phyloP scores from a whole-genome alignment of 2,113 vertebrate species.

The Genyomyrus donnyi region DNA sequence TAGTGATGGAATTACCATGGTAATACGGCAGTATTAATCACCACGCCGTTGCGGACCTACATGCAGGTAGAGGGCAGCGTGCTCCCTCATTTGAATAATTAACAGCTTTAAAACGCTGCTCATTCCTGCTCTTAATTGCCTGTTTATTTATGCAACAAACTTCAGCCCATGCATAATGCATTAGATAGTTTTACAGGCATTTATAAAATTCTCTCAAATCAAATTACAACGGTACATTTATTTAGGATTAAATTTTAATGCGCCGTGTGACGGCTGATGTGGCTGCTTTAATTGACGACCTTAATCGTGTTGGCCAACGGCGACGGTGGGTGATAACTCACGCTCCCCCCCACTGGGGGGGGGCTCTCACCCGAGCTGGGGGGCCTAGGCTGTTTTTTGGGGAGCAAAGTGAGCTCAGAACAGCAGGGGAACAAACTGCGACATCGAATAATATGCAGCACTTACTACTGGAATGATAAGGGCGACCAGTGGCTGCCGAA shows the following conservation, averaged over 20 bases:
- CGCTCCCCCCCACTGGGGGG: not conserved
- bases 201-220: constrained; percentile 66
- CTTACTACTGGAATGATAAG: not conserved
- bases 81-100: constrained; percentile 64
- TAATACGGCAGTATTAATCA: constrained; percentile 57
- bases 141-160: constrained; percentile 59
- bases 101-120: constrained; percentile 52
- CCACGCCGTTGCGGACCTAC: constrained; percentile 55
- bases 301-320: constrained; percentile 43
- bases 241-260: constrained; percentile 63
- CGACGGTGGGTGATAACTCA: constrained; percentile 29
- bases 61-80: constrained; percentile 58
- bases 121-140: constrained; percentile 52
- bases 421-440: not conserved
- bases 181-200: constrained; percentile 59
- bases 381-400: not conserved
- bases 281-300: constrained; percentile 49
- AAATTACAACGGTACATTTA: constrained; percentile 74
- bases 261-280: constrained; percentile 38
- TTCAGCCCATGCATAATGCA: constrained; percentile 62
- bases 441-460: not conserved
- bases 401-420: not conserved
- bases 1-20: constrained; percentile 70
- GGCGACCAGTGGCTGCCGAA: not conserved
- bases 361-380: not conserved